These are phyloP conservation scores for Calephelis virginiensis DNA, from an alignment of 1,140 invertebrate species.

Conservation along the genomic window DNA sequence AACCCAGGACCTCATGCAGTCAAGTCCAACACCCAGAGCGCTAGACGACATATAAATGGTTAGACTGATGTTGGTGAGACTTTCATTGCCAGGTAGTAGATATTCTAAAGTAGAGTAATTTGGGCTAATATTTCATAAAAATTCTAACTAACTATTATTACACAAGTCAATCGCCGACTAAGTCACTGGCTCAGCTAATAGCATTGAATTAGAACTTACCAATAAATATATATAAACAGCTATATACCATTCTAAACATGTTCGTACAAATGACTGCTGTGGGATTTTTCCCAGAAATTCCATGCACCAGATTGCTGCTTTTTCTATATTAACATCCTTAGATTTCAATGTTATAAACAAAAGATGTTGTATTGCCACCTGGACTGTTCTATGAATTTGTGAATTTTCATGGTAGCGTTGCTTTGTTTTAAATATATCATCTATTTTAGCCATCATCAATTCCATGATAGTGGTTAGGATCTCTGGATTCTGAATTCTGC, in stretches of 20 bases:
- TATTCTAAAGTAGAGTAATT: no score
- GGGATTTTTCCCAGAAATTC: slow-evolving; percentile 51
- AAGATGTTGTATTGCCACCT: slow-evolving; percentile 48
- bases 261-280: slow-evolving; percentile 56
- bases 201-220: slow-evolving; percentile 39
- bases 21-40: no score
- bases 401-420: slow-evolving; percentile 63
- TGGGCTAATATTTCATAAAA: no score
- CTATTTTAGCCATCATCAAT: slow-evolving; percentile 49
- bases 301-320: slow-evolving; percentile 43
- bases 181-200: no score
- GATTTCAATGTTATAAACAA: slow-evolving; percentile 44
- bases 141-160: no score
- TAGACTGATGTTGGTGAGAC: no score
- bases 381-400: slow-evolving; percentile 44
- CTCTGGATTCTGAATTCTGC: slow-evolving; percentile 40
- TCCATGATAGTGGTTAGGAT: slow-evolving; percentile 39
- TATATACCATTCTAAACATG: slow-evolving; percentile 60
- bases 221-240: slow-evolving; percentile 46
- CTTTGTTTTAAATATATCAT: slow-evolving; percentile 54
- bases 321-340: slow-evolving; percentile 30
- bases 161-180: no score
- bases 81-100: no score
- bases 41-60: no score
- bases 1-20: no score